Percentiles rank a stretch among this genome's conserved stretches.
Evolutionary conservation across 2,113 vertebrate species (phyloP).

Genomic region (Camelus dromedarius): DNA sequence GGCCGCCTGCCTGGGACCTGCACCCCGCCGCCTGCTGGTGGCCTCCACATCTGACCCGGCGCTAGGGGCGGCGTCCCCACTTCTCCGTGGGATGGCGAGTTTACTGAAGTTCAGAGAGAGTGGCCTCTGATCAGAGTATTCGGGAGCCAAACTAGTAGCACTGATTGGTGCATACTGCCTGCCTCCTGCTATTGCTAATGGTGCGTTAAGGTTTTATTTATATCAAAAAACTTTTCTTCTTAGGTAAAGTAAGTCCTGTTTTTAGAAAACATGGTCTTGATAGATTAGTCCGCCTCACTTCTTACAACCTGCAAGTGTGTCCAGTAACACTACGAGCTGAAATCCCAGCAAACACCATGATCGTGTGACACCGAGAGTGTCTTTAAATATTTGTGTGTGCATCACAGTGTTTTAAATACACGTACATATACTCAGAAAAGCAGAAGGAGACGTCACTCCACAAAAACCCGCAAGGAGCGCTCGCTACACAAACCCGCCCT

Average conservation of each 20-base stretch:
- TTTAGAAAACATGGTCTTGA: not conserved
- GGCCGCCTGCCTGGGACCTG: too few relatives aligned
- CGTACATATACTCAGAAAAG: not conserved
- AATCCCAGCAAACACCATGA: not conserved
- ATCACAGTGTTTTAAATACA: not conserved
- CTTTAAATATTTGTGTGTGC: not conserved
- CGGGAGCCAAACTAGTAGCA: not conserved
- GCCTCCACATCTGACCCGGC: too few relatives aligned
- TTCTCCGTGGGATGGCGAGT: too few relatives aligned
- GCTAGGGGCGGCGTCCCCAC: too few relatives aligned
- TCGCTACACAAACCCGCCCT: fast-evolving
- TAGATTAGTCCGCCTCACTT: not conserved
- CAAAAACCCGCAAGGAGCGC: not conserved
- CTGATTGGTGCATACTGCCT: not conserved
- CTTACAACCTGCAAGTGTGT: not conserved
- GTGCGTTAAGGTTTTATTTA: not conserved
- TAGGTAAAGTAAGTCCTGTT: not conserved
- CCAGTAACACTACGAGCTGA: not conserved
- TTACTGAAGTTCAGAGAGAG: too few relatives aligned
- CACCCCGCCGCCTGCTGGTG: too few relatives aligned
- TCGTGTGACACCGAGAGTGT: not conserved
- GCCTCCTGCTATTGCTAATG: not conserved
- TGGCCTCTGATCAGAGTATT: too few relatives aligned
- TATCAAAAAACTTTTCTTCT: too few relatives aligned
- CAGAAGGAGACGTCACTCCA: not conserved